phyloP scores from a whole-genome alignment of 2,113 vertebrate species.

The Physeter macrocephalus region DNA sequence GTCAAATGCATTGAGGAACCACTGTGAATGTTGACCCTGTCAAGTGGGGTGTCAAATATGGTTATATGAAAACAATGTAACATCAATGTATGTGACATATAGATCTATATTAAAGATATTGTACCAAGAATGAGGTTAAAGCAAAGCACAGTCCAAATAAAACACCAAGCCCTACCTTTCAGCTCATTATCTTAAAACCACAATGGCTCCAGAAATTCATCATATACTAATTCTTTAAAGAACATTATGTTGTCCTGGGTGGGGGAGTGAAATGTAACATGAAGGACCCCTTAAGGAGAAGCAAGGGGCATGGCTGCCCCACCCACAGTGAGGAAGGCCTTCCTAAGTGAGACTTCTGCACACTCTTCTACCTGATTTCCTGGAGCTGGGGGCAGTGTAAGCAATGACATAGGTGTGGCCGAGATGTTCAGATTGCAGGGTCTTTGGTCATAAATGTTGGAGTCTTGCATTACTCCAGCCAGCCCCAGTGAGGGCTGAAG shows the following conservation, averaged over 20 bases:
- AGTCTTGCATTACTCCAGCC: not conserved
- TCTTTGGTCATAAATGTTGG: not conserved
- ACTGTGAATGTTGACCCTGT: slow-evolving; percentile 57
- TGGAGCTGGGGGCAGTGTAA: not conserved
- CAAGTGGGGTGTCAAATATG: slow-evolving; percentile 44
- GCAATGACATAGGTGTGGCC: not conserved
- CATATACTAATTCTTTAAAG: not conserved
- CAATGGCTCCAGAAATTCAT: not conserved
- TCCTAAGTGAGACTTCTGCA: not conserved
- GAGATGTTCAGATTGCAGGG: too few relatives aligned
- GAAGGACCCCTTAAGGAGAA: not conserved
- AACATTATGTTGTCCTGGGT: not conserved
- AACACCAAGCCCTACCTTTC: not conserved
- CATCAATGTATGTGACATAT: not conserved
- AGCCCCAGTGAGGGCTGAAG: not conserved
- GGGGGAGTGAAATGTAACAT: not conserved
- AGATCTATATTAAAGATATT: slow-evolving; percentile 35
- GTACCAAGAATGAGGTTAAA: not conserved
- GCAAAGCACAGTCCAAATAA: not conserved
- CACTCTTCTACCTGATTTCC: not conserved
- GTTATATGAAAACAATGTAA: slow-evolving; percentile 46
- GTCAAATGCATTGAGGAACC: slow-evolving; percentile 48
- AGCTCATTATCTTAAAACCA: not conserved
- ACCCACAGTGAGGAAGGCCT: not conserved
- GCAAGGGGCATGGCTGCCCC: not conserved